These are phyloP conservation scores for Chrysina gloriosa DNA, from an alignment of 2,888 invertebrate species.

Conservation along the genomic window DNA sequence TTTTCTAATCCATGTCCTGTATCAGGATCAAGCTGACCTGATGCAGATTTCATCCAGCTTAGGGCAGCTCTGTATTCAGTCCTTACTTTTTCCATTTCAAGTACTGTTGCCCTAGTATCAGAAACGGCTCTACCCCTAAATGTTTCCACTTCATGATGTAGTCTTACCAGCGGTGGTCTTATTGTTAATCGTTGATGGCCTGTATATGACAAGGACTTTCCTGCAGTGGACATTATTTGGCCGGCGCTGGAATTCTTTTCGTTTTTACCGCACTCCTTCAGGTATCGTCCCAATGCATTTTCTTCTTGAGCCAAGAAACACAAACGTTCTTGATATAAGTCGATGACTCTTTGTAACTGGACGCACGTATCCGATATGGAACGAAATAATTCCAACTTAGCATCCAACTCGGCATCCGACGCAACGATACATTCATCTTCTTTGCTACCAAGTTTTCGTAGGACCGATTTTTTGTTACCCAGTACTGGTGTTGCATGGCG, in stretches of 20 bases:
- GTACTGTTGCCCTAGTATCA: slow-evolving; percentile 91
- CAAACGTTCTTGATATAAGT: slow-evolving; percentile 92
- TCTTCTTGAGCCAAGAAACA: slow-evolving; percentile 96
- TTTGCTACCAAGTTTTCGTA: slow-evolving; percentile 93
- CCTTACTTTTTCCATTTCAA: slow-evolving; percentile 93
- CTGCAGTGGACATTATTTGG: slow-evolving; percentile 82
- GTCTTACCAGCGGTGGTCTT: slow-evolving; percentile 84
- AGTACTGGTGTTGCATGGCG: slow-evolving; percentile 93
- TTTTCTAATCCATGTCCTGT: slow-evolving; percentile 94
- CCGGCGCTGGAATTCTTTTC: slow-evolving; percentile 89
- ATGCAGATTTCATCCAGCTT: slow-evolving; percentile 99
- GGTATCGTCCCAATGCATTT: slow-evolving; percentile 89
- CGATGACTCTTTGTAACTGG: slow-evolving; percentile 87
- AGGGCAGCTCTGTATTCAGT: slow-evolving; percentile 95
- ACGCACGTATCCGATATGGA: slow-evolving; percentile 92
- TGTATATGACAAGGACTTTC: slow-evolving; percentile 74
- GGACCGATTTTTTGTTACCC: slow-evolving; percentile 96
- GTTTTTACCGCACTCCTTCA: slow-evolving; percentile 92
- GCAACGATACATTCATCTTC: slow-evolving; percentile 97
- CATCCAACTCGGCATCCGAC: slow-evolving; percentile 96
- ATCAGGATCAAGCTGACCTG: slow-evolving; percentile 95
- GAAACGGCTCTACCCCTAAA: slow-evolving; percentile 94
- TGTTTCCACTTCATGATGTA: slow-evolving; percentile 97
- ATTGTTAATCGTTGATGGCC: slow-evolving; percentile 93
- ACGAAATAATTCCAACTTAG: slow-evolving; percentile 93